These are phyloP conservation scores for Podarcis muralis DNA, from an alignment of 2,113 vertebrate genomes.

Conservation along the genomic window DNA sequence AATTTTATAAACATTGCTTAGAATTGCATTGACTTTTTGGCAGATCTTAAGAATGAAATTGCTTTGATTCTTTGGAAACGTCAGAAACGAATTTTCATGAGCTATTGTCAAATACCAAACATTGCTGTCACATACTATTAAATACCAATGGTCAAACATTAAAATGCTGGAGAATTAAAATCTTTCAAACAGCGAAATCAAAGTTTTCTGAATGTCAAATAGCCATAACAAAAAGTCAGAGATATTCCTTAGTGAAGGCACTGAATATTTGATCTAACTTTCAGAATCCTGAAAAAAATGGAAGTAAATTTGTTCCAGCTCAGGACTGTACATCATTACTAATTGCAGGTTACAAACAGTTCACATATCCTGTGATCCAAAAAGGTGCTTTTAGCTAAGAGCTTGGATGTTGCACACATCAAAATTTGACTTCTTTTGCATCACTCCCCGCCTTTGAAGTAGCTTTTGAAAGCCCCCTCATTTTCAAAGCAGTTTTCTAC, in stretches of 20 bases:
- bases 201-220: background rate
- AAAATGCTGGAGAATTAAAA: background rate
- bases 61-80: background rate
- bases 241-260: background rate
- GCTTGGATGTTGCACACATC: background rate
- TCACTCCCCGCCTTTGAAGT: no score
- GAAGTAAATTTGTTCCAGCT: background rate
- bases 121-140: background rate
- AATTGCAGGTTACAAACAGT: background rate
- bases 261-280: no score
- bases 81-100: background rate
- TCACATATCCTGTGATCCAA: background rate
- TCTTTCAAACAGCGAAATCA: background rate
- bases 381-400: background rate
- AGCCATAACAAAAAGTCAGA: background rate
- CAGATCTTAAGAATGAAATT: background rate
- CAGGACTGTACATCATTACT: background rate
- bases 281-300: background rate
- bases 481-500: no score
- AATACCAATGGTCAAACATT: background rate
- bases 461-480: no score
- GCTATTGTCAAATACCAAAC: background rate
- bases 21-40: background rate
- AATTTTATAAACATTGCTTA: background rate
- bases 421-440: background rate